These are phyloP conservation scores for Tipula helvola DNA, from an alignment of 2,888 invertebrate genomes.

Conservation along the genomic window DNA sequence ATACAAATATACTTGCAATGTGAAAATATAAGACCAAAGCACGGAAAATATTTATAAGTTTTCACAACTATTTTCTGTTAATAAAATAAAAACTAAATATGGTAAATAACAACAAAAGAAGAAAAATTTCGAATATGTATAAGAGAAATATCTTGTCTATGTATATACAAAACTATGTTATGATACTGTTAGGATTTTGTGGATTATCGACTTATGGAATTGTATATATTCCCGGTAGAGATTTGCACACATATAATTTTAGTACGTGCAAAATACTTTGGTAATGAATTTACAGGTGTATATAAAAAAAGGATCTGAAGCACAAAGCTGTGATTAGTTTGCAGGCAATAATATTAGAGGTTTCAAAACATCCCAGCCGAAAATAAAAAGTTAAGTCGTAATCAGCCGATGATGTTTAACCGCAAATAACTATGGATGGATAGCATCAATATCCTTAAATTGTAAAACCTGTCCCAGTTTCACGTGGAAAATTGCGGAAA, in stretches of 20 bases:
- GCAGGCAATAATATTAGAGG: too few relatives aligned
- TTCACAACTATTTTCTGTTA: neutral
- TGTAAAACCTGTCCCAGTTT: too few relatives aligned
- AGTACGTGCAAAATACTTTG: neutral
- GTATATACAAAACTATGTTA: neutral
- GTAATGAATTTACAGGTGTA: neutral
- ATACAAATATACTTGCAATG: neutral
- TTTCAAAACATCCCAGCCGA: too few relatives aligned
- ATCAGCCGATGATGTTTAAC: too few relatives aligned
- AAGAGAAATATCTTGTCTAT: too few relatives aligned
- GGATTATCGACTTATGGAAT: neutral
- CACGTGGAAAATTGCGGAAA: too few relatives aligned
- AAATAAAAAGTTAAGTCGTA: too few relatives aligned
- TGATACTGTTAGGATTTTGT: neutral
- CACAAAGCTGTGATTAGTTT: too few relatives aligned
- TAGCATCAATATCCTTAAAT: too few relatives aligned
- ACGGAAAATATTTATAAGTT: neutral
- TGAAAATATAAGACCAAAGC: neutral
- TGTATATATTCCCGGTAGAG: neutral
- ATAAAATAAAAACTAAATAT: neutral
- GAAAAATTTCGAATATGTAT: neutral
- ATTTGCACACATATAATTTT: neutral
- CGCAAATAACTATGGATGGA: too few relatives aligned
- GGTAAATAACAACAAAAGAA: neutral
- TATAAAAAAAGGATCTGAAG: too few relatives aligned